phyloP scores from a whole-genome alignment of 2,113 vertebrate genomes.

The Amphiprion ocellaris region DNA sequence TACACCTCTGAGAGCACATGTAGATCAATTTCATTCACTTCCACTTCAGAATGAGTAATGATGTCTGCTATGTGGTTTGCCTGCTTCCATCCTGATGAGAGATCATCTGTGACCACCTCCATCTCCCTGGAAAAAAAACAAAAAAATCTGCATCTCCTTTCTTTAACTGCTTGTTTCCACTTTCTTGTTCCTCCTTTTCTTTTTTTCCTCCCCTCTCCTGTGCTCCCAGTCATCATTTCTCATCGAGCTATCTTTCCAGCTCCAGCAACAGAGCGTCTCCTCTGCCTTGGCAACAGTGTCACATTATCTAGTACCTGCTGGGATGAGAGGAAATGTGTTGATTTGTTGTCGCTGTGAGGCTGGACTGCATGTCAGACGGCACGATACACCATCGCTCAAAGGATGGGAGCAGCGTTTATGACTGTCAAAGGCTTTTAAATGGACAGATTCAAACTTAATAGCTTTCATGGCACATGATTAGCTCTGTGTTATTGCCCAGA shows the following conservation, averaged over 20 bases:
- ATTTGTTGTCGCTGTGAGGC: slow-evolving; percentile 51
- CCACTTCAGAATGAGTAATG: slow-evolving; percentile 59
- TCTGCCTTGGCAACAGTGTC: slow-evolving; percentile 79
- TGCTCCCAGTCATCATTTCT: slow-evolving; percentile 51
- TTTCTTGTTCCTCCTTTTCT: neutral
- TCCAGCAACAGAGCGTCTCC: slow-evolving; percentile 51
- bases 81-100: slow-evolving; percentile 36
- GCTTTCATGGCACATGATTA: slow-evolving; percentile 50
- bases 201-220: slow-evolving; percentile 7
- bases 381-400: slow-evolving; percentile 18
- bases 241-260: slow-evolving; percentile 33
- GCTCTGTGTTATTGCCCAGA: slow-evolving; percentile 30
- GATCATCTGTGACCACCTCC: slow-evolving; percentile 45
- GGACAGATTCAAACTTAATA: slow-evolving; percentile 36
- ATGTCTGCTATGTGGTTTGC: slow-evolving; percentile 39
- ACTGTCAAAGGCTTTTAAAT: slow-evolving; percentile 40
- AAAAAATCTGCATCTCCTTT: slow-evolving; percentile 1
- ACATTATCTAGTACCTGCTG: slow-evolving; percentile 70
- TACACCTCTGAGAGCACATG: slow-evolving; percentile 33
- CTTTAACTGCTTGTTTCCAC: neutral
- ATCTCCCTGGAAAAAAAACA: slow-evolving; percentile 22
- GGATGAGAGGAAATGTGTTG: slow-evolving; percentile 64
- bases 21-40: slow-evolving; percentile 53
- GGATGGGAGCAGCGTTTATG: slow-evolving; percentile 40
- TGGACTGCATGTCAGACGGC: slow-evolving; percentile 26